Percentiles rank a stretch among this genome's conserved stretches.
Evolutionary conservation across 2,797 vertebrate species (phyloP).

Genomic region (Toxotes lorentzi): DNA sequence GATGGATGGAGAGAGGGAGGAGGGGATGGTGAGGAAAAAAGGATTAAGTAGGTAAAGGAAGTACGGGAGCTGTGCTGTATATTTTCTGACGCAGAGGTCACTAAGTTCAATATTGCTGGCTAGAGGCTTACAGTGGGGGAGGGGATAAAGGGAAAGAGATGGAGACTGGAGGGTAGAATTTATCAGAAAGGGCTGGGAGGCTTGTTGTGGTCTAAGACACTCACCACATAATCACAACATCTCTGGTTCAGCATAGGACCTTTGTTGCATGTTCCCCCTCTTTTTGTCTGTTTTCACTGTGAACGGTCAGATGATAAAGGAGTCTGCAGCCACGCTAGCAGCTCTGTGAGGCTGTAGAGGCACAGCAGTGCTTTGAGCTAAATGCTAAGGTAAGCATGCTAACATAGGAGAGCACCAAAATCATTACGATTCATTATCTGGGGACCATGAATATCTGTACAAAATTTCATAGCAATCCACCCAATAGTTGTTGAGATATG

Average conservation of each 20-base stretch:
- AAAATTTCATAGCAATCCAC: no score
- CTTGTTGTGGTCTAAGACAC: background rate
- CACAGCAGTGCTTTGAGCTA: no score
- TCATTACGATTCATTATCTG: no score
- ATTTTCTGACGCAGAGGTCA: conserved; percentile 66
- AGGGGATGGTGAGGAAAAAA: conserved; percentile 20
- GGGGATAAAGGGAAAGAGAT: conserved; percentile 23
- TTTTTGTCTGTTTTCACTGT: no score
- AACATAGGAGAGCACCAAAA: no score
- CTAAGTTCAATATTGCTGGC: conserved; percentile 44
- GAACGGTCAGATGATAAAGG: no score
- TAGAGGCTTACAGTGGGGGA: conserved; percentile 58
- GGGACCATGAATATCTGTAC: background rate
- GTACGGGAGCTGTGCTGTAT: conserved; percentile 46
- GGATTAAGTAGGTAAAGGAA: conserved; percentile 66
- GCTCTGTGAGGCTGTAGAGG: no score
- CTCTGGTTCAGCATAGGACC: background rate
- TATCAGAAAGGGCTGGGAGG: conserved; percentile 8
- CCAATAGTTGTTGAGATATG: no score
- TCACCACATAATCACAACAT: background rate
- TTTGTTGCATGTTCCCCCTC: no score
- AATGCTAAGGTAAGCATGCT: no score
- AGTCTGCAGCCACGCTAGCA: no score
- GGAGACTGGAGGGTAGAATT: conserved; percentile 21
- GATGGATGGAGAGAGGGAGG: conserved; percentile 44